Percentiles rank a stretch among this genome's conserved stretches.
phyloP scores from a whole-genome alignment of 2,113 vertebrate species.

The Psittacula cyanocephala region DNA sequence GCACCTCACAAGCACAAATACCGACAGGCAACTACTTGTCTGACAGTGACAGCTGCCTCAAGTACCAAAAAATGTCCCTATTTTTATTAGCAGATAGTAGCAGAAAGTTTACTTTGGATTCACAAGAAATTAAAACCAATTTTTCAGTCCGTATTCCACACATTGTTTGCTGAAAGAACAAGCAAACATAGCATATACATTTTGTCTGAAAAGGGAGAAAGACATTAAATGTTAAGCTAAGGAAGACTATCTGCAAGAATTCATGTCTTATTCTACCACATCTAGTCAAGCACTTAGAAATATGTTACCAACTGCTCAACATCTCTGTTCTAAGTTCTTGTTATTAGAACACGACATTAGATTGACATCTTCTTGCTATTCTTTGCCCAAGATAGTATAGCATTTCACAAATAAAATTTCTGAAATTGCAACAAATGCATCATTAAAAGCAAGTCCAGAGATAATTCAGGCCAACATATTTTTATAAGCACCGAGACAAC shows the following conservation, averaged over 20 bases:
- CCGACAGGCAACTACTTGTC: constrained; percentile 5
- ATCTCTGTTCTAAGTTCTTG: background rate
- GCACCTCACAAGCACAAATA: constrained; percentile 8
- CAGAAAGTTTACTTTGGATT: constrained; percentile 33
- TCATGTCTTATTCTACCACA: background rate
- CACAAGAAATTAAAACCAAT: background rate
- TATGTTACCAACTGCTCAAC: background rate
- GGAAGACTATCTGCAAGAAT: background rate
- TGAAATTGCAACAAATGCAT: background rate
- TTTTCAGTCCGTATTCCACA: background rate
- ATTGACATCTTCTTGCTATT: background rate
- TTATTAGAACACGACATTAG: background rate
- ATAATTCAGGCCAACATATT: background rate
- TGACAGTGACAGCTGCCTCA: constrained; percentile 64
- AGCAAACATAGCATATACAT: rapidly evolving
- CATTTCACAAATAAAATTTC: background rate
- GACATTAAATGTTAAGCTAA: background rate
- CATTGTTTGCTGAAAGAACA: background rate
- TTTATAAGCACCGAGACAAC: background rate
- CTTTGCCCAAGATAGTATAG: background rate
- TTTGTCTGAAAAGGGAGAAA: background rate
- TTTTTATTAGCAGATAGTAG: constrained; percentile 49
- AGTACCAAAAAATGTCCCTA: constrained; percentile 45
- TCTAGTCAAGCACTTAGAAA: background rate
- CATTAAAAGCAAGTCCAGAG: background rate